Base-by-base conservation (phyloP, 2,888 invertebrate species). In the Epinotia ramella region DNA sequence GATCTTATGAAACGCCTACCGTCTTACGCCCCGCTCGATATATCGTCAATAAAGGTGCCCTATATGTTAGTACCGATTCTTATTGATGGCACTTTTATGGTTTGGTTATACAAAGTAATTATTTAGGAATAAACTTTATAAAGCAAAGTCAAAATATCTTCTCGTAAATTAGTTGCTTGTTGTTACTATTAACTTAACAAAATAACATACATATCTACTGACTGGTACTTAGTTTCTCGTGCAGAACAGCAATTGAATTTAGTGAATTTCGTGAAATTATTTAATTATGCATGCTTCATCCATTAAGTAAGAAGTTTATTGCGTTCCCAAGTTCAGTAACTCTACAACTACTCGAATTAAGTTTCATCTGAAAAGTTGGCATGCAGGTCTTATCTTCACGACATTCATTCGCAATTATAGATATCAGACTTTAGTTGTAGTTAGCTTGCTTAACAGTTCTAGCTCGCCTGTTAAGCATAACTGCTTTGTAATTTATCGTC, bases 221-320 rank as follows among this genome's bases (percentile, higher is more conserved):
- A 28, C 16, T 33, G 33, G 16, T 16, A 12, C 40, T 20, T 49
- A 40, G 40, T 40, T 40, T 18, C 65, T 44, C 13, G 71, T n/a
- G 40, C 16, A 62, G 33, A 71, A 57, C 62, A 66, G 69, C 64
- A 69, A 73, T 66, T 57, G 76, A 76, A 33, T 18, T 9, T 73
- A 75, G 65, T 69, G 75, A 76, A 65, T 77, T 79, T 74, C 71
- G 56, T 76, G 69, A 78, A 73, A 76, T 79, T 77, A 80, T 80
- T 81, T 78, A 77, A 82, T 82, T 83, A 84, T 82, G 80, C 81
- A 82, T 82, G 80, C 80, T 84, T 79, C 80, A 79, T 84, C 79
- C 80, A 81, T 84, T 83, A 81, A 81, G 83, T 85, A 81, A 83
- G 76, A 83, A 84, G 84, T 84, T 85, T 83, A 81, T 82, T 84